Evolutionary conservation across 2,113 vertebrate genomes (phyloP), one percentile per base, ranked within the genome.

Genomic region (Ailurus styani): DNA sequence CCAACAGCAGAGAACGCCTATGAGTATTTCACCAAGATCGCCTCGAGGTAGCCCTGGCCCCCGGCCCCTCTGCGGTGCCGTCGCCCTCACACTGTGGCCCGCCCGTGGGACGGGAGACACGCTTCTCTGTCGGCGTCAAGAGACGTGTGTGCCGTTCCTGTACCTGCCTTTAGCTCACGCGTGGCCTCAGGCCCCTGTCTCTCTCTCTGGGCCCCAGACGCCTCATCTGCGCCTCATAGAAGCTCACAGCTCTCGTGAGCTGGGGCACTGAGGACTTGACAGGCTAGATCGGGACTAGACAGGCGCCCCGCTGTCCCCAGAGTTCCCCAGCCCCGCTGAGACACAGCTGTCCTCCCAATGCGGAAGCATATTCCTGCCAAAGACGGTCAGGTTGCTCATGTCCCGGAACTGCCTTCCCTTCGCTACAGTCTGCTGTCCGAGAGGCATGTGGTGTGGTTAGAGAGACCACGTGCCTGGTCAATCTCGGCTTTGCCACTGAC

Each of bases 21-120:
- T 0, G 91, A 99, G 37, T 98, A 98, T 60, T 99, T 99, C 98
- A 98, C 75, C 97, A 99, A 98, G 81, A 99, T 99, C 0, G 99
- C 99, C 79, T 98, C 98, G 83, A 99, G 99, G 99, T 99, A 98
- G 52, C 29, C 52, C 12, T 0, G 0, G 34, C 89, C 64, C 64
- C 4, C 25, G 0, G 17, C 50, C 42, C 14, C 50, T 31, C 68
- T 6, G 3, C 10, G 6, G 17, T 5, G 72, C 77, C 5, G 5
- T 70, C 40, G 11, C 21, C 23, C 2, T 60, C 18, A 0, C 2
- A 1, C 64, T 20, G 11, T 13, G 12, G 64, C 87, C 37, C 20
- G 18, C 27, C 45, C 0, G 0, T 0, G 5, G 1, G 42, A 13
- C 0, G 27, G 47, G 31, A 40, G 8, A 17, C 18, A 8, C 5